Evolutionary conservation across 2,113 vertebrate species (phyloP).

Genomic region (Corythaeola cristata): DNA sequence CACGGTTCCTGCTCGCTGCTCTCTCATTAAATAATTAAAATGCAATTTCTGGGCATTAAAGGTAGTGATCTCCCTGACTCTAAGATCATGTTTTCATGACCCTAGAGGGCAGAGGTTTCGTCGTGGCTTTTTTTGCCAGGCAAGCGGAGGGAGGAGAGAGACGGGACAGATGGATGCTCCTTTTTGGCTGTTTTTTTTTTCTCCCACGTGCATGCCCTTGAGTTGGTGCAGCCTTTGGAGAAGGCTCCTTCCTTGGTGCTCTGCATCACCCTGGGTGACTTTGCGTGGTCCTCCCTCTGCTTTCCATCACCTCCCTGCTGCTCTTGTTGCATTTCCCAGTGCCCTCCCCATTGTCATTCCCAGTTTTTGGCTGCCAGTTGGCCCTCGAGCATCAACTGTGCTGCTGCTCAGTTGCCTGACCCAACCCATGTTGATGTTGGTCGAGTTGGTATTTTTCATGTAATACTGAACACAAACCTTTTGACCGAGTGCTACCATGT

Average conservation of each 20-base stretch:
- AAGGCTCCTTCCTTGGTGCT: background rate
- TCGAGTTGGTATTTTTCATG: fast-evolving
- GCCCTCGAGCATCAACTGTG: background rate
- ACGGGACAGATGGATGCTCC: background rate
- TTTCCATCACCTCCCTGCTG: background rate
- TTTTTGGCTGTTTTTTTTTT: background rate
- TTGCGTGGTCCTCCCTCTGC: background rate
- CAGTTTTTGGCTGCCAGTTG: background rate
- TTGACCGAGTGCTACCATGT: background rate
- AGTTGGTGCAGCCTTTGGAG: background rate
- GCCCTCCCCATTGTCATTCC: background rate
- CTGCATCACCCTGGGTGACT: fast-evolving
- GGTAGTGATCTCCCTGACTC: background rate
- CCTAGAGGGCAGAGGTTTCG: background rate
- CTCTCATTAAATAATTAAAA: constrained; percentile 41
- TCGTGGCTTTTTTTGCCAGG: background rate
- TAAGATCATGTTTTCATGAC: background rate
- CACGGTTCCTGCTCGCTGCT: background rate
- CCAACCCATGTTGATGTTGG: fast-evolving
- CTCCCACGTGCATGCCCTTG: fast-evolving
- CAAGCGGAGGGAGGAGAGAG: fast-evolving
- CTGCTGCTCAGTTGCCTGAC: background rate
- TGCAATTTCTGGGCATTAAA: background rate
- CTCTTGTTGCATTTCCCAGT: fast-evolving
- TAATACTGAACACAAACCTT: background rate